Evolutionary conservation across 1,140 invertebrate species (phyloP), one percentile per base, ranked within the genome.

Genomic region (Neodiprion pinetum): DNA sequence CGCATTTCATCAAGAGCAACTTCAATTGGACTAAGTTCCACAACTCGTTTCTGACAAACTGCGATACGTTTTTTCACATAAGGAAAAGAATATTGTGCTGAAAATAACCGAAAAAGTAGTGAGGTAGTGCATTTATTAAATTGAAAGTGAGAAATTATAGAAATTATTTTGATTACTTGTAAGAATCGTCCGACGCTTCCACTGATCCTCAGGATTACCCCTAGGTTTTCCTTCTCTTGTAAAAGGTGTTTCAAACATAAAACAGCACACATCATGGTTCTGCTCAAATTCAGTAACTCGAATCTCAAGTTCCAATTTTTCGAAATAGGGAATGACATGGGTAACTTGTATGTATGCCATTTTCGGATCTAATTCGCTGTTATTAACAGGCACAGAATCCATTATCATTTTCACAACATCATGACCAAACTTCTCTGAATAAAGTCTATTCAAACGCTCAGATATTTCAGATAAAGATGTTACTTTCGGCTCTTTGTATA

Each of bases 401-500:
- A 96, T 96, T 53, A 98, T 97, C 86, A 98, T 94, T 87, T 96
- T 96, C 1, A 98, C 95, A 76, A 91, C 92, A 76, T 95, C 95
- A 48, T 89, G 86, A 2, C 96, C 96, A 87, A 96, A 97, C 85
- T 97, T 98, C 71, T 96, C 94, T 78, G 93, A 93, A 86, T 96
- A 97, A 71, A 94, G 91, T 75, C 90, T 92, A 61, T 92, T 89
- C 10, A 95, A 88, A 71, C 96, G 91, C 82, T 98, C 96, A 3
- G 96, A 97, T 75, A 98, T 96, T 88, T 99, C 97, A 74, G 96
- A 94, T 7, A 99, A 89, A 1, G 95, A 95, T 3, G 98, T 99
- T 4, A 99, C 91, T 88, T 98, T 98, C 0, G 97, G 97, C 85
- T 99, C 97, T 85, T 98, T 98, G 82, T 99, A 99, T 76, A 99